phyloP scores from a whole-genome alignment of 1,140 invertebrate species.

The Neodiprion lecontei region DNA sequence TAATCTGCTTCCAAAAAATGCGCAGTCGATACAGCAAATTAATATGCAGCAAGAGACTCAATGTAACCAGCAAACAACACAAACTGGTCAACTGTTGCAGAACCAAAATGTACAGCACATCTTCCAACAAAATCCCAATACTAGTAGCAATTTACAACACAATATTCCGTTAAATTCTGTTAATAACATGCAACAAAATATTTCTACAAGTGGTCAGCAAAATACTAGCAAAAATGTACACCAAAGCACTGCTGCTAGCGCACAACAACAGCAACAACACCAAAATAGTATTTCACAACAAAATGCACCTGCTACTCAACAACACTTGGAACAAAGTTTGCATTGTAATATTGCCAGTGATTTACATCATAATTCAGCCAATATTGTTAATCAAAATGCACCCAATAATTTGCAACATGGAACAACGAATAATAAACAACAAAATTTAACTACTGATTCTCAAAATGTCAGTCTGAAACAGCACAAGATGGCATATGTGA shows the following conservation, averaged over 20 bases:
- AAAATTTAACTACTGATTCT: not conserved
- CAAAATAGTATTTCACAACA: constrained; percentile 50
- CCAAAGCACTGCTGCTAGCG: constrained; percentile 15
- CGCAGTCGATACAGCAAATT: constrained; percentile 36
- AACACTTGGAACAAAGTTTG: constrained; percentile 43
- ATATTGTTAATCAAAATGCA: constrained; percentile 31
- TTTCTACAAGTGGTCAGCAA: constrained; percentile 47
- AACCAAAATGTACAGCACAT: constrained; percentile 55
- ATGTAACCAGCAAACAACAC: constrained; percentile 15
- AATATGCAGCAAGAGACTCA: constrained; percentile 30
- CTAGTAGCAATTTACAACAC: constrained; percentile 39
- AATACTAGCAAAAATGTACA: constrained; percentile 42
- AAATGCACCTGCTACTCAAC: constrained; percentile 37
- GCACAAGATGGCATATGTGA: constrained; percentile 25
- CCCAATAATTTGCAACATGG: constrained; percentile 42
- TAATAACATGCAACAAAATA: constrained; percentile 34
- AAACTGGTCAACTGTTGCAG: constrained; percentile 52
- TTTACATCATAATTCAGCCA: constrained; percentile 1
- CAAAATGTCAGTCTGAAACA: constrained; percentile 28
- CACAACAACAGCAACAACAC: constrained; percentile 34
- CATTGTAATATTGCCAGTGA: constrained; percentile 22
- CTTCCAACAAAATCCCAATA: constrained; percentile 50
- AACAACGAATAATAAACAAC: constrained; percentile 27
- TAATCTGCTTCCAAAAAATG: constrained; percentile 29
- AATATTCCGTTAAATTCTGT: constrained; percentile 40